Percentiles rank a stretch among this genome's conserved stretches.
Evolutionary conservation across 2,888 invertebrate genomes (phyloP).

Genomic region (Dorcus parallelipipedus): DNA sequence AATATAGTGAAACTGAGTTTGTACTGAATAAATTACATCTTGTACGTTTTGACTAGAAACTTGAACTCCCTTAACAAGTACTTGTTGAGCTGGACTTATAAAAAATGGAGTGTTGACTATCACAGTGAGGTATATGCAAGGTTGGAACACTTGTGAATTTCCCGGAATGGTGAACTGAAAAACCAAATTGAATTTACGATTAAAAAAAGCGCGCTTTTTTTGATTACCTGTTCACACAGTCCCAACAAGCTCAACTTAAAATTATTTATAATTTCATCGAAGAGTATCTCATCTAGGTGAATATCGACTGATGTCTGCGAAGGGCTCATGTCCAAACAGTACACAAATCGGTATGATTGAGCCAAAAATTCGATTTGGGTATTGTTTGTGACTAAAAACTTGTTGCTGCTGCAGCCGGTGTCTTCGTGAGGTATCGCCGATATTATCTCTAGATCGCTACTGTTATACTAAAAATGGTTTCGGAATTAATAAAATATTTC

Average conservation of each 20-base stretch:
- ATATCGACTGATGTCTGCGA: slow-evolving; percentile 69
- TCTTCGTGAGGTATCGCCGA: slow-evolving; percentile 59
- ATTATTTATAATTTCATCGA: slow-evolving; percentile 58
- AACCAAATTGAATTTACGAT: slow-evolving; percentile 12
- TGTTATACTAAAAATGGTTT: slow-evolving; percentile 44
- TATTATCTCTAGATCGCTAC: slow-evolving; percentile 60
- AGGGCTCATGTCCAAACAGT: slow-evolving; percentile 75
- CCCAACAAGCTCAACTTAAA: slow-evolving; percentile 56
- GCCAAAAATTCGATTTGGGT: slow-evolving; percentile 67
- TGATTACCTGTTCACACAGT: slow-evolving; percentile 53
- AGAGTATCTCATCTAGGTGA: slow-evolving; percentile 58
- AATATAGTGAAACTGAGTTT: slow-evolving; percentile 56
- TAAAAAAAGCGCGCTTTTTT: background rate
- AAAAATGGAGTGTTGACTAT: slow-evolving; percentile 75
- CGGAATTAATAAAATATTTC: background rate
- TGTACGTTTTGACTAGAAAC: slow-evolving; percentile 59
- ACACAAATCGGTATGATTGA: slow-evolving; percentile 67
- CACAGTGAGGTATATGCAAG: slow-evolving; percentile 70
- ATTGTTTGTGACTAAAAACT: slow-evolving; percentile 55
- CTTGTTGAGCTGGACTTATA: slow-evolving; percentile 67
- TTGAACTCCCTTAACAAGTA: slow-evolving; percentile 67
- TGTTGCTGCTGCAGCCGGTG: slow-evolving; percentile 45
- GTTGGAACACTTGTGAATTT: slow-evolving; percentile 57
- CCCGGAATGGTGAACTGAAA: slow-evolving; percentile 69
- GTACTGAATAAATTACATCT: slow-evolving; percentile 56